A percentile compares a stretch with the other conserved stretches of the same genome.
Conservation (phyloP, 2,797 vertebrate species). For the Kryptopterus vitreolus region DNA sequence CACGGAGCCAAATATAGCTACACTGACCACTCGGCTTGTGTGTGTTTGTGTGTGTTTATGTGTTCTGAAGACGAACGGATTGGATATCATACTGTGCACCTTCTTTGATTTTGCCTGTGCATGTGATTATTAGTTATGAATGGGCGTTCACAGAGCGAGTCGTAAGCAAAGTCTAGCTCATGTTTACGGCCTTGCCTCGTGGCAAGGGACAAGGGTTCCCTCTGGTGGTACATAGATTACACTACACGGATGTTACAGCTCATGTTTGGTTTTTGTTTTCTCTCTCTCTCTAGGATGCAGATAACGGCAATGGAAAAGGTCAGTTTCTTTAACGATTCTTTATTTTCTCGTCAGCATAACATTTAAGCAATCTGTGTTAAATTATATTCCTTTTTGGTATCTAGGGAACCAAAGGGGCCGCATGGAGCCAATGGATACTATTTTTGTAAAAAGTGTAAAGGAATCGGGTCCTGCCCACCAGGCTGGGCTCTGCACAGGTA, state of each 20-base stretch:
- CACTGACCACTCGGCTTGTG: constrained; percentile 56
- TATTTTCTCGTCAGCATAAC: neutral
- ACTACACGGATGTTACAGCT: constrained; percentile 11
- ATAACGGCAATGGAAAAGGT: constrained; percentile 66
- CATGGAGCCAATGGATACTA: constrained; percentile 96
- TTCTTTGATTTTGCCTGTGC: constrained; percentile 36
- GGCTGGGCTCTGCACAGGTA: constrained; percentile 91
- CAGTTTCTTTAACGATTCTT: neutral
- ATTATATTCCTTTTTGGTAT: neutral
- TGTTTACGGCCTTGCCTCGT: neutral
- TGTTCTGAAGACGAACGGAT: constrained; percentile 14
- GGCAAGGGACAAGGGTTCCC: constrained; percentile 12
- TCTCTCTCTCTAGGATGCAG: constrained; percentile 58
- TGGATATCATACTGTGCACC: constrained; percentile 15
- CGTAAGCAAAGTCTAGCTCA: neutral
- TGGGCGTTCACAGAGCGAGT: neutral
- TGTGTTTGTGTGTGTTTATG: constrained; percentile 28
- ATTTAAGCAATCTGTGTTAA: neutral
- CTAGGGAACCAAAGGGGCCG: constrained; percentile 69
- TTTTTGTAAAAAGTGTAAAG: constrained; percentile 94
- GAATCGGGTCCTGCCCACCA: constrained; percentile 87
- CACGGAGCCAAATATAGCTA: constrained; percentile 30
- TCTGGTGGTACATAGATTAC: constrained; percentile 35
- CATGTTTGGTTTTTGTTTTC: constrained; percentile 5
- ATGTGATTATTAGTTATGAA: constrained; percentile 6